Conservation (phyloP, 1,140 invertebrate genomes). For the Galendromus occidentalis region DNA sequence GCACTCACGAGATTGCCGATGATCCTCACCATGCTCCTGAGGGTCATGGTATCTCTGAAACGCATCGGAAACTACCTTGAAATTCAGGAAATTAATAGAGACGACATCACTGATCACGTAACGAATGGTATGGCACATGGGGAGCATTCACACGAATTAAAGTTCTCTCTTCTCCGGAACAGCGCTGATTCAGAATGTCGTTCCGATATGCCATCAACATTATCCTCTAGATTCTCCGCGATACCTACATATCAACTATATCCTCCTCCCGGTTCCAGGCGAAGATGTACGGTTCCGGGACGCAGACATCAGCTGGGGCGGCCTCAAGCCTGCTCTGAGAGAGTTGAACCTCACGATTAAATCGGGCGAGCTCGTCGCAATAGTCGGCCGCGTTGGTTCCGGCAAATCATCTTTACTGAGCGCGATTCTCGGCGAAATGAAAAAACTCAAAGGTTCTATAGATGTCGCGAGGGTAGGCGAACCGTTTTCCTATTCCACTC, state of each 20-base stretch:
- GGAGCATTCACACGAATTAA: neutral
- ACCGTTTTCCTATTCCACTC: neutral
- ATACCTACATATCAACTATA: too few relatives aligned
- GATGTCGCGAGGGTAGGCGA: slow-evolving; percentile 16
- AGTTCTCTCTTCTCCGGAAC: too few relatives aligned
- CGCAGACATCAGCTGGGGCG: neutral
- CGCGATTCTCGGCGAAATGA: slow-evolving; percentile 38
- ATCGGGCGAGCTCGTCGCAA: slow-evolving; percentile 29
- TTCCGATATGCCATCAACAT: too few relatives aligned
- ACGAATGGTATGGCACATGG: neutral
- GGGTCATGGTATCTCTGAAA: slow-evolving; percentile 14
- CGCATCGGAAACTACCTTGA: slow-evolving; percentile 13
- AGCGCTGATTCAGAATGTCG: too few relatives aligned
- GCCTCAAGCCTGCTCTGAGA: slow-evolving; percentile 25
- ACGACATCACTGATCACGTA: slow-evolving; percentile 1
- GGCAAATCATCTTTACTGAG: slow-evolving; percentile 39
- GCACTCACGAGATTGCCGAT: slow-evolving; percentile 43
- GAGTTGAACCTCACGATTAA: slow-evolving; percentile 27
- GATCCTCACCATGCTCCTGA: slow-evolving; percentile 32
- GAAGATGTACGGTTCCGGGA: neutral
- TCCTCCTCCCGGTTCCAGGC: neutral
- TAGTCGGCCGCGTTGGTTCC: slow-evolving; percentile 39
- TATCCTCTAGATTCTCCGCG: too few relatives aligned
- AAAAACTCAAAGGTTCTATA: slow-evolving; percentile 24
- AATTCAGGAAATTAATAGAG: slow-evolving; percentile 10